Evolutionary conservation across 1,140 invertebrate genomes (phyloP).

Genomic region (Bombus terrestris): DNA sequence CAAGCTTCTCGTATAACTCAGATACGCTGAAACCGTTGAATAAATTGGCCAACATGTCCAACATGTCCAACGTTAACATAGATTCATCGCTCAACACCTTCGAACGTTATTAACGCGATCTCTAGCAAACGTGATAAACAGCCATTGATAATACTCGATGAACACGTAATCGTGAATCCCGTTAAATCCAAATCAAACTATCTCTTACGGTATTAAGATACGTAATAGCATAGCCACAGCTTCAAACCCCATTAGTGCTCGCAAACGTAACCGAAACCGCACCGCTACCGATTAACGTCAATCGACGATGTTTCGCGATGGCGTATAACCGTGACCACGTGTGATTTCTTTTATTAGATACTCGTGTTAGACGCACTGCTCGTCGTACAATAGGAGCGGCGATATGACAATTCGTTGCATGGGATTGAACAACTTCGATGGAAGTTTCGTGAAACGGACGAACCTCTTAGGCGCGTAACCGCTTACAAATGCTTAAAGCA

Average conservation of each 20-base stretch:
- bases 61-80: background rate
- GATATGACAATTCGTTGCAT: background rate
- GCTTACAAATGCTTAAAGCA: conserved; percentile 39
- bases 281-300: background rate
- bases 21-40: background rate
- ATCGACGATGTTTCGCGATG: background rate
- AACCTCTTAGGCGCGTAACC: conserved; percentile 15
- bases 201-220: conserved; percentile 17
- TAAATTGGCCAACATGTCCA: background rate
- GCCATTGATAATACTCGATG: background rate
- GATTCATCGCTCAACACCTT: background rate
- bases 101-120: background rate
- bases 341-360: background rate
- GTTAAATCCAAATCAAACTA: background rate
- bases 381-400: background rate
- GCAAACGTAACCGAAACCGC: background rate
- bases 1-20: background rate
- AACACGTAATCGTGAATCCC: background rate
- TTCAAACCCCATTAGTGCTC: background rate
- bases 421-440: conserved; percentile 37
- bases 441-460: conserved; percentile 34
- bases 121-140: background rate
- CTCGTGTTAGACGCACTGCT: too few relatives aligned
- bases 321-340: background rate
- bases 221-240: background rate